Percentiles rank a stretch among this genome's conserved stretches.
These are phyloP conservation scores for Artemia franciscana DNA, from an alignment of 1,140 invertebrate genomes.

Conservation along the genomic window DNA sequence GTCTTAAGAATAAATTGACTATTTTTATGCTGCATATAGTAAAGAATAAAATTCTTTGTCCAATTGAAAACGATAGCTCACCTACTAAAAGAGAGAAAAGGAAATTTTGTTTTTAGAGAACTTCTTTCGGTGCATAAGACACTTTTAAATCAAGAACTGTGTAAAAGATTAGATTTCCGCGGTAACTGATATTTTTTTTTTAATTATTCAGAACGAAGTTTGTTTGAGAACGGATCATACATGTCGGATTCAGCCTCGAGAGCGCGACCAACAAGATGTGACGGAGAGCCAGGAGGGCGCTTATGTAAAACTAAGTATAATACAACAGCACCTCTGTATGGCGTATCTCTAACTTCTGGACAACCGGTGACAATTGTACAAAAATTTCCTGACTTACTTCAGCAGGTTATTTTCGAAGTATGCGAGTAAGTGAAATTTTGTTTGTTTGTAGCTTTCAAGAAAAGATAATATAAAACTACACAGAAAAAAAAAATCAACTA, in stretches of 20 bases:
- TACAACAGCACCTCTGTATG: constrained; percentile 77
- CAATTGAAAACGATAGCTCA: no score
- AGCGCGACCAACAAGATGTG: constrained; percentile 5
- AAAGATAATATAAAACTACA: background rate
- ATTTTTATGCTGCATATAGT: no score
- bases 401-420: constrained; percentile 77
- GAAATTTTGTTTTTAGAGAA: no score
- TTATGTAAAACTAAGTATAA: constrained; percentile 69
- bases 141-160: no score
- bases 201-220: constrained; percentile 5
- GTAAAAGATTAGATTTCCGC: no score
- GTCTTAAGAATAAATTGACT: no score
- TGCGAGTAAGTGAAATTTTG: constrained; percentile 34
- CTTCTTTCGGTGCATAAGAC: no score
- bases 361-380: constrained; percentile 79
- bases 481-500: no score
- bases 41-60: no score
- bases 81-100: no score
- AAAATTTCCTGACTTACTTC: constrained; percentile 76
- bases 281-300: constrained; percentile 30
- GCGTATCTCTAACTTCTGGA: constrained; percentile 66
- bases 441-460: background rate
- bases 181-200: no score
- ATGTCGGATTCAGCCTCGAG: constrained; percentile 6
- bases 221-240: constrained; percentile 5